Evolutionary conservation across 35 echinoderm and acorn worm species (phyloP).

Genomic region (Amphiura filiformis): DNA sequence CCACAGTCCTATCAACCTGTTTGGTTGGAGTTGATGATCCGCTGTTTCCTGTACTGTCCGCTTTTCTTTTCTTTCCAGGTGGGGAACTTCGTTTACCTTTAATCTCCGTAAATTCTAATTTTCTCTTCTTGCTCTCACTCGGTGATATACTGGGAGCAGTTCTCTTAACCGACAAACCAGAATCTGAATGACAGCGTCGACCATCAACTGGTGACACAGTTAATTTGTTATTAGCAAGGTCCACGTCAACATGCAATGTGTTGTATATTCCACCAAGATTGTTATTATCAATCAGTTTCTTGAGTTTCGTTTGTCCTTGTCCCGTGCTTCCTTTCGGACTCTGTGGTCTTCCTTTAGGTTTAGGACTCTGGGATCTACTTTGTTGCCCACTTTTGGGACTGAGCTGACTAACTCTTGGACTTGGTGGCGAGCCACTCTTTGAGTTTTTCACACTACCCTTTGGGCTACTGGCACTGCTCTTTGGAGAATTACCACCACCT

Average conservation of each 20-base stretch:
- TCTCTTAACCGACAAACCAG: conserved; percentile 45
- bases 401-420: background rate
- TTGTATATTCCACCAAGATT: conserved; percentile 6
- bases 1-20: background rate
- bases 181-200: conserved; percentile 76
- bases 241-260: conserved; percentile 66
- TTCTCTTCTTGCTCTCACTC: conserved; percentile 60
- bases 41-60: conserved; percentile 4
- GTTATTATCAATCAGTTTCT: background rate
- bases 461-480: background rate
- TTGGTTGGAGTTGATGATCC: background rate
- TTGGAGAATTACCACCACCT: background rate
- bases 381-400: background rate
- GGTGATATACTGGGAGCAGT: conserved; percentile 29
- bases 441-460: background rate
- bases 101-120: conserved; percentile 57
- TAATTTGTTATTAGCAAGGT: conserved; percentile 62
- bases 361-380: background rate
- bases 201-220: conserved; percentile 66
- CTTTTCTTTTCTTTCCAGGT: conserved; percentile 7
- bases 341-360: background rate
- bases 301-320: background rate
- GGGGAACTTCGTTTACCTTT: background rate
- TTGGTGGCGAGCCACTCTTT: background rate
- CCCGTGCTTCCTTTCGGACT: background rate